Base-by-base conservation (phyloP, 64 coral and sea anemone species). In the Stylophora pistillata region DNA sequence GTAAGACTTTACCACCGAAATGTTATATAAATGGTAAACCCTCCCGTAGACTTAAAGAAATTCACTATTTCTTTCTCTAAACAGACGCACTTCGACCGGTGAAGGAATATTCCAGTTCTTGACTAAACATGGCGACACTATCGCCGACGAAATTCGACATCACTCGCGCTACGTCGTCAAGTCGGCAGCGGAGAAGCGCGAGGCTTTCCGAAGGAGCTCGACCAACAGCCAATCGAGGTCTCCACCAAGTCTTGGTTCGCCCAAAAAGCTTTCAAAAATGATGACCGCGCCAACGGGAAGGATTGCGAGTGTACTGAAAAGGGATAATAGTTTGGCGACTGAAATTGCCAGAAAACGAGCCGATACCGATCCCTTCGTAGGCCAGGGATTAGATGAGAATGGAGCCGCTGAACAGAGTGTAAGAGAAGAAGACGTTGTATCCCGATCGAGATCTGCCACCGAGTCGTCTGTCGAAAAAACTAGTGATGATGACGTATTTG, bases 101-200 rank as follows among this genome's bases (percentile, higher is more conserved):
- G 90, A 78, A 71, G 90, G 90, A 4, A 57, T 92, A 10, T 92
- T 86, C 72, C 90, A 92, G 60, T 92, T 92, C 74, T 86, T 86
- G 47, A 92, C 90, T 4, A 71, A 77, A 29, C 57, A 75, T 23
- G 90, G 82, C 27, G 82, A 86, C 41, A 47, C 83, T 30, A 92
- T 92, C 20, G 59, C 73, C 6, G 59, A 61, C 30, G 63, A 78
- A 28, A 92, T 92, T 20, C 90, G 90, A 5, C 32, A n/a, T 27
- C 90, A 70, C 4, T 92, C 80, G 12, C 61, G 69, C 61, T 62
- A 84, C 53, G 53, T 13, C 12, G 55, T 78, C 53, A 14, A 78
- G 20, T 52, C 62, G 23, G 80, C 62, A 10, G 37, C 60, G 17
- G 12, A n/a, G 61, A 84, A 84, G 23, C 80, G 80, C 23, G 61